Conservation (phyloP, 2,888 invertebrate species). For the Cerceris rybyensis region DNA sequence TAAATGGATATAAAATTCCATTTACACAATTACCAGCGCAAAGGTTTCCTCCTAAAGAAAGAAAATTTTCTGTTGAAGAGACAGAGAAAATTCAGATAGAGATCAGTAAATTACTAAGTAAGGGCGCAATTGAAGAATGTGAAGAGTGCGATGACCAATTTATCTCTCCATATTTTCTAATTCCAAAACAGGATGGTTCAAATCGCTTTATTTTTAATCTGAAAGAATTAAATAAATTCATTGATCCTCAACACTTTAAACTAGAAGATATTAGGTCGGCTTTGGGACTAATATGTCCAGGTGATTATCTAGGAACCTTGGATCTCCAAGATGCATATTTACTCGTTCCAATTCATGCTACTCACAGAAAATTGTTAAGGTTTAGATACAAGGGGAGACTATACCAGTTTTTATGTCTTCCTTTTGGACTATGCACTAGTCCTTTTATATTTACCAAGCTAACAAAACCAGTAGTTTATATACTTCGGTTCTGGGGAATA, state of each 20-base stretch:
- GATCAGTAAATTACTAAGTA: slow-evolving; percentile 24
- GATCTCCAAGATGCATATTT: slow-evolving; percentile 58
- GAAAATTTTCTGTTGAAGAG: slow-evolving; percentile 3
- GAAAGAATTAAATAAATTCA: slow-evolving; percentile 51
- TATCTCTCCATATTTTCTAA: slow-evolving; percentile 37
- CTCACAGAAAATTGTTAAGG: slow-evolving; percentile 48
- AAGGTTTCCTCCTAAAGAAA: slow-evolving; percentile 7
- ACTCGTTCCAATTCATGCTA: slow-evolving; percentile 35
- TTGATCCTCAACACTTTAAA: slow-evolving; percentile 51
- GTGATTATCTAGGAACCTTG: slow-evolving; percentile 38
- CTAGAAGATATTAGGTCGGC: slow-evolving; percentile 52
- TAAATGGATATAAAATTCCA: slow-evolving; percentile 38
- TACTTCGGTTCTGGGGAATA: too few species aligned
- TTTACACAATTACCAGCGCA: slow-evolving; percentile 9
- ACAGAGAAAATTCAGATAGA: background rate
- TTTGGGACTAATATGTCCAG: slow-evolving; percentile 18
- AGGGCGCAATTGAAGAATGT: slow-evolving; percentile 37
- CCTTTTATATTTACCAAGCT: too few species aligned
- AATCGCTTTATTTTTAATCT: slow-evolving; percentile 54
- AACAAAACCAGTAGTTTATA: too few species aligned
- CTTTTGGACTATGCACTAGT: slow-evolving; percentile 51
- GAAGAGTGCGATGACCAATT: slow-evolving; percentile 14
- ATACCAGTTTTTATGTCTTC: slow-evolving; percentile 55
- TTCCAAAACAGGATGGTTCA: slow-evolving; percentile 39
- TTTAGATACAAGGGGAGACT: slow-evolving; percentile 48